These are phyloP conservation scores for Ips nitidus DNA, from an alignment of 1,140 invertebrate species.

Conservation along the genomic window DNA sequence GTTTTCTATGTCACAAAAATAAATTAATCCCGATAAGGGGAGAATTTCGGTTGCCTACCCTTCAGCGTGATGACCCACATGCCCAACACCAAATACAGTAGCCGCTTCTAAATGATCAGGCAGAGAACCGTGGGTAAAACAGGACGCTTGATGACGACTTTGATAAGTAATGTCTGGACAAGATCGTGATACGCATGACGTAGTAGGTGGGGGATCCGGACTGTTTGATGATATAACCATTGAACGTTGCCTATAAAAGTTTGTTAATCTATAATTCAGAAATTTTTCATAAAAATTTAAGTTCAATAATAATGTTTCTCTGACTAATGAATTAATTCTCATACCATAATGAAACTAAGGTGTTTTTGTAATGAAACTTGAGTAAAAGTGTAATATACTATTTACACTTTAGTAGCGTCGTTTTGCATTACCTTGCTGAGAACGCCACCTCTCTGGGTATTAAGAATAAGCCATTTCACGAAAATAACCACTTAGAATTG, in stretches of 20 bases:
- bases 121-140: constrained; percentile 57
- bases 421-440: too few species aligned
- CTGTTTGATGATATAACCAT: constrained; percentile 65
- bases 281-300: too few species aligned
- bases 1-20: background rate
- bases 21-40: background rate
- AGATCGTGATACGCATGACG: constrained; percentile 73
- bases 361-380: too few species aligned
- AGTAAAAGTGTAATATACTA: too few species aligned
- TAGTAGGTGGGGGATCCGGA: constrained; percentile 52
- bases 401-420: too few species aligned
- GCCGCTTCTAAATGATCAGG: constrained; percentile 70
- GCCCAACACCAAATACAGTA: constrained; percentile 52
- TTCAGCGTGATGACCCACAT: background rate
- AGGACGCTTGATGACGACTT: constrained; percentile 34
- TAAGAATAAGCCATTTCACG: too few species aligned
- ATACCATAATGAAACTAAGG: too few species aligned
- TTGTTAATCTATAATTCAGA: too few species aligned
- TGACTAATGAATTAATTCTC: too few species aligned
- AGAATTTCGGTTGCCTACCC: background rate
- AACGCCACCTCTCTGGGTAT: too few species aligned
- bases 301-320: too few species aligned
- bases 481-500: too few species aligned
- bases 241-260: constrained; percentile 64
- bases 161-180: constrained; percentile 73